phyloP scores from a whole-genome alignment of 2,113 vertebrate species.

The Crotalus viridis region DNA sequence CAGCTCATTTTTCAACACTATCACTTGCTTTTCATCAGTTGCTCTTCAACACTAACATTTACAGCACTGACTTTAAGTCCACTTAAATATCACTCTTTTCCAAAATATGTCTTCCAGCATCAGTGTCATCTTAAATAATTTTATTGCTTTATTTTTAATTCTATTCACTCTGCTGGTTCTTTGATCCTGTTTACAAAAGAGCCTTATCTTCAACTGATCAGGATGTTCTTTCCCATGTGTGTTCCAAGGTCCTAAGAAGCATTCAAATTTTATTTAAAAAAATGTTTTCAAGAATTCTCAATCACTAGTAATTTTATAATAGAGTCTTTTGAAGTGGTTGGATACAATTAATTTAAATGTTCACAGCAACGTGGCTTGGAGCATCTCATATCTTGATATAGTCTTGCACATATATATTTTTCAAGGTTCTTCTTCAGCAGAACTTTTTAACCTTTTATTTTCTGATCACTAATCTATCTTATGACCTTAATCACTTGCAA shows the following conservation, averaged over 20 bases:
- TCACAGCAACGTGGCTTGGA: too few relatives aligned
- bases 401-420: background rate
- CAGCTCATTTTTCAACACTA: background rate
- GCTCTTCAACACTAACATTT: background rate
- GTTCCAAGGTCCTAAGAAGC: background rate
- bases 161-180: background rate
- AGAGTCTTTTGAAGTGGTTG: background rate
- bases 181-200: background rate
- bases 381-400: background rate
- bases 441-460: background rate
- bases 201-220: background rate
- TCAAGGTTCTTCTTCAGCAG: background rate
- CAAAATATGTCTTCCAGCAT: background rate
- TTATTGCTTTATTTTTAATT: background rate
- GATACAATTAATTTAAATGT: background rate
- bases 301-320: background rate
- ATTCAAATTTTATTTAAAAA: background rate
- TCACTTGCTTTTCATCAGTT: background rate
- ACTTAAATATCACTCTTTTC: background rate
- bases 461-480: background rate
- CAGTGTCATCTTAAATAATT: background rate
- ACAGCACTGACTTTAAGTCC: background rate
- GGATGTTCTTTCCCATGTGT: background rate
- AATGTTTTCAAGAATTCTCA: background rate
- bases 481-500: background rate